Conservation (phyloP, 2,888 invertebrate genomes). For the Cartodere bifasciata region DNA sequence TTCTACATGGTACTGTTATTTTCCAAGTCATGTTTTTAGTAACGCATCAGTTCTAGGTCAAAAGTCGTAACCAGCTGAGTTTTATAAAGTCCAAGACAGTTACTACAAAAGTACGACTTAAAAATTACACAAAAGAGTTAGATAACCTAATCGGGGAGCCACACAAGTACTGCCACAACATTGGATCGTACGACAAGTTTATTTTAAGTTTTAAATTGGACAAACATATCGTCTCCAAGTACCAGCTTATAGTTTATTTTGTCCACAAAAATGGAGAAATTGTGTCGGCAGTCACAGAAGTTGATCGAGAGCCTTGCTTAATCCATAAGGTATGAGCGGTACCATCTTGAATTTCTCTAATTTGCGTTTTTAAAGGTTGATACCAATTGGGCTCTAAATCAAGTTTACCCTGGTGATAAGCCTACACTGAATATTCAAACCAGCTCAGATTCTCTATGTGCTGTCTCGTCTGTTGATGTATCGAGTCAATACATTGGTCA, state of each 20-base stretch:
- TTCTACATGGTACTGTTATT: constrained; percentile 27
- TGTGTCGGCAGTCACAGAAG: constrained; percentile 39
- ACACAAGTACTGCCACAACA: constrained; percentile 23
- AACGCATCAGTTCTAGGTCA: constrained; percentile 24
- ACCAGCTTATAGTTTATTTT: constrained; percentile 43
- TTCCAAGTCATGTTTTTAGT: not conserved
- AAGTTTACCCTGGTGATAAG: constrained; percentile 38
- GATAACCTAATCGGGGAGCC: constrained; percentile 25
- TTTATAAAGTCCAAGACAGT: constrained; percentile 25
- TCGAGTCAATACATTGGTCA: constrained; percentile 36
- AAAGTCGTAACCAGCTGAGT: constrained; percentile 27
- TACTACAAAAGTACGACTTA: constrained; percentile 19
- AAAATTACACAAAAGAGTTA: constrained; percentile 21
- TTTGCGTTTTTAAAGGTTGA: constrained; percentile 23
- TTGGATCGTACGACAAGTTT: constrained; percentile 28
- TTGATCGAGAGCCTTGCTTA: constrained; percentile 42
- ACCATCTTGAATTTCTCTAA: constrained; percentile 3
- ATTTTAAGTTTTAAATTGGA: constrained; percentile 37
- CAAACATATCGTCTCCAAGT: constrained; percentile 36
- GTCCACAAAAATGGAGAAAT: constrained; percentile 41
- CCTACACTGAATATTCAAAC: constrained; percentile 39
- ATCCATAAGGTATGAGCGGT: constrained; percentile 36
- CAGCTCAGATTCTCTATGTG: constrained; percentile 42
- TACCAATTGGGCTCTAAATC: constrained; percentile 36
- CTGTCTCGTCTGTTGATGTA: constrained; percentile 44